Evolutionary conservation across 37 sponge, comb jelly and placozoan genomes (phyloP).

Genomic region (Mnemiopsis leidyi): DNA sequence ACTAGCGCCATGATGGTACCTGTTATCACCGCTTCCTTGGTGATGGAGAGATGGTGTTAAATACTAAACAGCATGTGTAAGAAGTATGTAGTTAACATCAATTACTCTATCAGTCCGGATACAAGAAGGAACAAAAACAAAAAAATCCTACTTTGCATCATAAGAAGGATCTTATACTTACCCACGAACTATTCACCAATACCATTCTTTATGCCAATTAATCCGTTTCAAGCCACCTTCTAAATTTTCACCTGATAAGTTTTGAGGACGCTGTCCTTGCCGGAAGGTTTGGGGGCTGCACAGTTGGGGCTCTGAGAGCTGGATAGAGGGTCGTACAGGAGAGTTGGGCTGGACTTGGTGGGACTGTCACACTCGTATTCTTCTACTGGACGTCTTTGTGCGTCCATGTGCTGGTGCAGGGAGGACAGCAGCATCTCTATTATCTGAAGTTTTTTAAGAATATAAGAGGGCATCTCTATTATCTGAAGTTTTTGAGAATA

Average conservation of each 20-base stretch:
- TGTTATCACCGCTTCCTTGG: conserved; percentile 22
- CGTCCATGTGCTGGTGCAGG: not conserved
- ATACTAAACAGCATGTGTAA: no score
- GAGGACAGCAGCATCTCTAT: not conserved
- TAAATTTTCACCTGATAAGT: not conserved
- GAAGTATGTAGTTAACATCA: no score
- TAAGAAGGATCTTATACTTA: no score
- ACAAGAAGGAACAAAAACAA: no score
- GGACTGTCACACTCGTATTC: not conserved
- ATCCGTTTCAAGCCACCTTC: no score
- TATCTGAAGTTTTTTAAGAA: not conserved
- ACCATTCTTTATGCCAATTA: no score
- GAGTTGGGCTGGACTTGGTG: not conserved
- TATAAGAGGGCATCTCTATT: no score
- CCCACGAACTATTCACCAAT: no score
- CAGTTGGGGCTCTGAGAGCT: not conserved
- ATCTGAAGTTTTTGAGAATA: no score
- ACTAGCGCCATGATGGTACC: not conserved
- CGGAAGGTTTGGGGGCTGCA: not conserved
- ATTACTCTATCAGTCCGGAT: no score
- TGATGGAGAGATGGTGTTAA: no score
- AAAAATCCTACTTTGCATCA: no score
- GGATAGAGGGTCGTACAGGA: not conserved
- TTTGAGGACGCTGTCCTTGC: not conserved
- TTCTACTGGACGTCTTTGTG: not conserved